Base-by-base conservation (phyloP, 2,888 invertebrate genomes). In the Antheraea assamensis region DNA sequence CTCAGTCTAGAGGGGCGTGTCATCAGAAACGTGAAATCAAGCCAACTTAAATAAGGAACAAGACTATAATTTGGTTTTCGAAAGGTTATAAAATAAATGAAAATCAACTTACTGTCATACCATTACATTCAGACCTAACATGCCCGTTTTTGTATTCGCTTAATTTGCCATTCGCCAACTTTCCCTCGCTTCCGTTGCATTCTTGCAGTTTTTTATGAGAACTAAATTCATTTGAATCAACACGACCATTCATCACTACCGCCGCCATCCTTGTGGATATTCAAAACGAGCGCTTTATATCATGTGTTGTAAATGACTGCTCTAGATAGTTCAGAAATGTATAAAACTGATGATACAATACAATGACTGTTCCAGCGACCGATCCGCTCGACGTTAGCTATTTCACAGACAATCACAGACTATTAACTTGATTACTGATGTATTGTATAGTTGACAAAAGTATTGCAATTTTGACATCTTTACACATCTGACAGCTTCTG, bases 241-340 rank as follows among this genome's bases (percentile, higher is more conserved):
- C 85, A 86, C 85, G 75, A 81, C 87, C 84, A 70, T 83, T 82
- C 73, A 30, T 76, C 71, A 79, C 81, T 55, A 81, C 83, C 77
- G 86, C 86, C 84, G 91, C 90, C 93, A 93, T 92, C 85, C 84
- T 88, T 86, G 74, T 83, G 76, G 64, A 52, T 49, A n/a, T 73
- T 35, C 15, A 49, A 68, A 27, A 68, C 21, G 21, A 21, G 68
- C 68, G 68, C 68, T 68, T 4, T 55, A 47, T 64, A 72, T 31
- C 64, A 42, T 52, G 74, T 72, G 68, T 66, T 55, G 52, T 72
- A 68, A 74, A 75, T 19, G 61, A 31, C 68, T 58, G 17, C 47
- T 47, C 47, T 71, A 19, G 2, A 42, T 19, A 3, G 75, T 47
- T 47, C 24, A 35, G 24, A 24, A 58, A 58, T 58, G 24, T 55